Percentiles rank a stretch among this genome's conserved stretches.
phyloP scores from a whole-genome alignment of 2,888 invertebrate genomes.

The Phoronis australis region DNA sequence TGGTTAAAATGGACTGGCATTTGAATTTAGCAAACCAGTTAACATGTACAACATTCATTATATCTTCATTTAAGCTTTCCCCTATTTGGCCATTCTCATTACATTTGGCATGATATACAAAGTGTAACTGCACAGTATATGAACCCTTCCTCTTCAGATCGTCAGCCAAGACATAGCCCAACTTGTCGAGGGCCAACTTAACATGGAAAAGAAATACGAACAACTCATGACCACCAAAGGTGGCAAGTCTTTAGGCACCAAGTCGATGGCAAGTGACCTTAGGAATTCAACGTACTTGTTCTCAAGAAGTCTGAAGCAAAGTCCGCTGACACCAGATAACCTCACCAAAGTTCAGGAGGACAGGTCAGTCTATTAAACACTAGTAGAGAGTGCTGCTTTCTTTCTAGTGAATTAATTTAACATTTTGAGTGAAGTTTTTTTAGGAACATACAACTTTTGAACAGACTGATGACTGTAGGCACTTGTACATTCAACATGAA shows the following conservation, averaged over 20 bases:
- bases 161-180: constrained; percentile 39
- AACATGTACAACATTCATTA: too few species aligned
- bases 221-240: constrained; percentile 36
- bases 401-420: too few species aligned
- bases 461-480: too few species aligned
- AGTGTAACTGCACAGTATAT: background rate
- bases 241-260: background rate
- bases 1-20: too few species aligned
- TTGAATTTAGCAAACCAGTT: too few species aligned
- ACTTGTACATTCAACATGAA: too few species aligned
- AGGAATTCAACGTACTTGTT: constrained; percentile 47
- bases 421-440: too few species aligned
- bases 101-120: too few species aligned
- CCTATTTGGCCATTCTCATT: too few species aligned
- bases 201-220: constrained; percentile 41
- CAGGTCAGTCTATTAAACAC: constrained; percentile 33
- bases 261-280: constrained; percentile 32
- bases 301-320: constrained; percentile 42
- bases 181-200: constrained; percentile 37
- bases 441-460: too few species aligned
- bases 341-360: constrained; percentile 47
- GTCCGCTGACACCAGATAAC: constrained; percentile 47
- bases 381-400: too few species aligned
- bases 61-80: too few species aligned
- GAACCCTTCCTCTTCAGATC: constrained; percentile 27